Percentiles rank a stretch among this genome's conserved stretches.
Evolutionary conservation across 2,797 vertebrate species (phyloP).

Genomic region (Masticophis lateralis): DNA sequence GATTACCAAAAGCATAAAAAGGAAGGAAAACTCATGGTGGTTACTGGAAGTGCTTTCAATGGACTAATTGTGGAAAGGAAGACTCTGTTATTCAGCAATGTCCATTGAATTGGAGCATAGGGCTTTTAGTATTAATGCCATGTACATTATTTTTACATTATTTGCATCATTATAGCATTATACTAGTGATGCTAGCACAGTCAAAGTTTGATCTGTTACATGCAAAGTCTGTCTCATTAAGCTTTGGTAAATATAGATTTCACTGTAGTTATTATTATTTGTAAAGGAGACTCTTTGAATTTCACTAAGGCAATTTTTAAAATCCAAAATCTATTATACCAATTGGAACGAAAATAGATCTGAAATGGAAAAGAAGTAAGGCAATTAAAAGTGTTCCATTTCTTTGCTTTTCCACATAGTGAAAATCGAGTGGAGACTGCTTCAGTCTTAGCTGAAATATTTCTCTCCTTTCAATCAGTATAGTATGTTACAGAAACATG

Average conservation of each 20-base stretch:
- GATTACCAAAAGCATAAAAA: background rate
- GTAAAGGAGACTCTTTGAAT: background rate
- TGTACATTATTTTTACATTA: background rate
- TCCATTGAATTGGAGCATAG: background rate
- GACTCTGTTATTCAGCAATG: background rate
- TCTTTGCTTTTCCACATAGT: background rate
- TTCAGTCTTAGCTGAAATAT: background rate
- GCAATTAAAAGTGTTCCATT: background rate
- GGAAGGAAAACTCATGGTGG: background rate
- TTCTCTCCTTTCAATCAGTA: background rate
- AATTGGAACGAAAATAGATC: background rate
- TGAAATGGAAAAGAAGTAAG: background rate
- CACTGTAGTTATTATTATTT: background rate
- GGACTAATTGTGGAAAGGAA: background rate
- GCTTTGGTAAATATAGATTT: background rate
- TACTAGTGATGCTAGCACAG: background rate
- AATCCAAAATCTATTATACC: background rate
- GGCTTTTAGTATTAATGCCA: background rate
- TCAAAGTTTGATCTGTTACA: background rate
- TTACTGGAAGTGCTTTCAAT: background rate
- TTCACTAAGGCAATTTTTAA: background rate
- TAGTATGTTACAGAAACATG: no score
- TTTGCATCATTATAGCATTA: background rate
- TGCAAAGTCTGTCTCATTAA: background rate
- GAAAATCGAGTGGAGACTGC: background rate